Base-by-base conservation (phyloP, 2,888 invertebrate species). In the Phorcus lineatus region DNA sequence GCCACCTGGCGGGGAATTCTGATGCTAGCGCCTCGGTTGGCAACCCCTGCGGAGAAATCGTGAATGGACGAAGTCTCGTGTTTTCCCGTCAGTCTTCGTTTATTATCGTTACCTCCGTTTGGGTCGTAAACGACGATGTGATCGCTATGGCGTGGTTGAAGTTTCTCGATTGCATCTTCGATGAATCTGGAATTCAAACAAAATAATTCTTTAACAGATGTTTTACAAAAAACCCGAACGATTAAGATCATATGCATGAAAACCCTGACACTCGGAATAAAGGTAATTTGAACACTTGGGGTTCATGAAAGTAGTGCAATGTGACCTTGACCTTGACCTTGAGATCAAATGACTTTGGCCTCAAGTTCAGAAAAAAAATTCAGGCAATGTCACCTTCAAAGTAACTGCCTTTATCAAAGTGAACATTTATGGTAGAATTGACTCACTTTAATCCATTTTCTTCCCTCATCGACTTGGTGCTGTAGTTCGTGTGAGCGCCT, bases 31-130 rank as follows among this genome's bases (percentile, higher is more conserved):
- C 96, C 97, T 86, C 98, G 96, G 94, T 97, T 97, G 47, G 98
- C 98, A 9, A 98, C 97, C 78, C 95, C 92, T 77, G 96, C 96
- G 89, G 97, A 97, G 93, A 99, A 99, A 93, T 98, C 97, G 92
- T 97, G 96, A 93, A 99, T 98, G 89, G 96, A 97, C 91, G 98
- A 97, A 2, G 99, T 99, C 94, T 99, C 99, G 93, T 97, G 98
- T 88, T 95, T 95, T 81, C 99, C 99, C 4, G 91, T 99, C 83
- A 99, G 95, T 85, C 99, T 95, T 85, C 99, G 95, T 93, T 97
- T 97, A 94, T 99, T 99, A 94, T 99, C 99, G 93, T 96, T 96
- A 81, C 99, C 99, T 90, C 96, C 96, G 86, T 97, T 96, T 24
- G 67, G 31, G 9, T 22, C 47, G 22, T 40, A 67, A 28, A 19